Conservation (phyloP, 2,797 vertebrate species). For the Buceros bicornis region DNA sequence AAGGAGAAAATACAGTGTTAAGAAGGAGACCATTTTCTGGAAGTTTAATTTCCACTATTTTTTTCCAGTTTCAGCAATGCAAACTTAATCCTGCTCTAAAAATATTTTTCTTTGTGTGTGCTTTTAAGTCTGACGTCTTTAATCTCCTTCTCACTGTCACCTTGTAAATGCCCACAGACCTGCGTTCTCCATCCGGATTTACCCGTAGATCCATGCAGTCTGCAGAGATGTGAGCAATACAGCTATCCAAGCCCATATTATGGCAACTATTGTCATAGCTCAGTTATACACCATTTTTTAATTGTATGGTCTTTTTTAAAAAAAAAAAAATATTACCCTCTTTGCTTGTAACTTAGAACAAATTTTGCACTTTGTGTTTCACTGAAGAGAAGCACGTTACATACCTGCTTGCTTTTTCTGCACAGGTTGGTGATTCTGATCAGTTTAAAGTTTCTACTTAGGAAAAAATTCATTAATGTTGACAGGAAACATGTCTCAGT, state of each 20-base stretch:
- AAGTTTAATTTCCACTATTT: conserved; percentile 27
- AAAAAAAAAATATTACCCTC: neutral
- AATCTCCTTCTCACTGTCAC: conserved; percentile 8
- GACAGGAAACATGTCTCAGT: neutral
- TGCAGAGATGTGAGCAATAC: neutral
- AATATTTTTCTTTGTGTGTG: conserved; percentile 8
- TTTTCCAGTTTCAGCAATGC: conserved; percentile 51
- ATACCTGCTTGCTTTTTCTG: neutral
- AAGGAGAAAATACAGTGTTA: conserved; percentile 15
- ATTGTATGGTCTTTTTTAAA: neutral
- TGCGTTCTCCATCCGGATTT: neutral
- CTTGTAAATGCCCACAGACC: conserved; percentile 35
- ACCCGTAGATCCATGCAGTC: neutral
- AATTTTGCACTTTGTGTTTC: neutral
- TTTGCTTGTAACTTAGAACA: neutral
- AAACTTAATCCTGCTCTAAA: conserved; percentile 53
- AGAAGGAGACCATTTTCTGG: conserved; percentile 31
- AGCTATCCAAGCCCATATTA: neutral
- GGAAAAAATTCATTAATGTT: neutral
- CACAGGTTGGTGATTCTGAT: neutral
- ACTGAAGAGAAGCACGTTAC: neutral
- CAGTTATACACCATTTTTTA: neutral
- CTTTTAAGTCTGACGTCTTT: conserved; percentile 12
- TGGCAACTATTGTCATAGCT: neutral
- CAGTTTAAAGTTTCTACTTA: neutral